Base-by-base conservation (phyloP, 2,888 invertebrate genomes). In the Unio pictorum region DNA sequence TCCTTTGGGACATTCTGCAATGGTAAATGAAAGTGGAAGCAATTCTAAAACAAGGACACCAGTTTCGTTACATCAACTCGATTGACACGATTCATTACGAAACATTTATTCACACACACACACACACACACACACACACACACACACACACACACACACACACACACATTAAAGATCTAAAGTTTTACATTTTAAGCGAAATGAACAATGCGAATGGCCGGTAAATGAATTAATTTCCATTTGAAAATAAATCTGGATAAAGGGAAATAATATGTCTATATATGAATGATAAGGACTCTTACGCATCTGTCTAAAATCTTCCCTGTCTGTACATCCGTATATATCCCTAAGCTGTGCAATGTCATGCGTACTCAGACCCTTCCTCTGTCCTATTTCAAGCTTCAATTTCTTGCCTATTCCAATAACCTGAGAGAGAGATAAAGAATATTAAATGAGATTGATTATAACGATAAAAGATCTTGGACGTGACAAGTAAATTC, bases 1-100 rank as follows among this genome's bases (percentile, higher is more conserved):
- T 45, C 91, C 91, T 15, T 87, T 83, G 17, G 86, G 87, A 79
- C 93, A 93, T 30, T 64, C 88, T 88, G 70, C 23, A 76, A 74
- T 11, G 20, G 62, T 17, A 66, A 34, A 55, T 34, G 1, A 17
- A 58, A 17, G 60, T 23, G 45, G 18, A 15, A 11, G 26, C 18
- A 61, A 34, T 60, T 20, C 20, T n/a, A 69, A 23, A 20, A 30
- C 20, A 20, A 57, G 17, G 23, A 45, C 34, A 20, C 8, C 7
- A 45, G 8, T 45, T 45, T 45, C 34, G 11, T 45, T 45, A 45
- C 45, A 45, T 45, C 11, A 34, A 7, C 34, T 6, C 34, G 6
- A 34, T 34, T 34, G 5, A 34, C 7, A 7, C 34, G 6, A 34
- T 34, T 28, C 5, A 34, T 34, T 7, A 5, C 4, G 34, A 7